Evolutionary conservation across 2,113 vertebrate genomes (phyloP).

Genomic region (Suncus etruscus): DNA sequence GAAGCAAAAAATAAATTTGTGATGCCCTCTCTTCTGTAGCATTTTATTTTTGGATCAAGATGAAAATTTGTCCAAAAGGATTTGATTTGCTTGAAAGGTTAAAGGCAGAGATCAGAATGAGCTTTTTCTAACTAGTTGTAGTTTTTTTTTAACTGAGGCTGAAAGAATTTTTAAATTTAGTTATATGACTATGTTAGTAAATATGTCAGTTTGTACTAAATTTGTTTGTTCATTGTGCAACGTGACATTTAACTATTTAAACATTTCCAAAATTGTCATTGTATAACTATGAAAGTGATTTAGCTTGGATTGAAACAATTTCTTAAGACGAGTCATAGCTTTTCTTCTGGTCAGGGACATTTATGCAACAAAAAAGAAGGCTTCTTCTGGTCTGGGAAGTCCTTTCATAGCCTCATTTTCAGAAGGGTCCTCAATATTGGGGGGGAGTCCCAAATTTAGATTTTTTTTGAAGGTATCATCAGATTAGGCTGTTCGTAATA

Average conservation of each 20-base stretch:
- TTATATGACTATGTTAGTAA: conserved; percentile 72
- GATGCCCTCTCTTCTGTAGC: not conserved
- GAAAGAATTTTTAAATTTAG: conserved; percentile 56
- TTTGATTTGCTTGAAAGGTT: conserved; percentile 32
- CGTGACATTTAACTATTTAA: conserved; percentile 43
- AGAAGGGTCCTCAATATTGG: not conserved
- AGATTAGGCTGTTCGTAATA: not conserved
- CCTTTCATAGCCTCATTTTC: no score
- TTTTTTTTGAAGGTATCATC: conserved; percentile 17
- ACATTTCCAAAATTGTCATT: conserved; percentile 63
- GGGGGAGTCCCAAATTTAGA: not conserved
- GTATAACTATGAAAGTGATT: conserved; percentile 53
- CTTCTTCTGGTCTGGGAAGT: no score
- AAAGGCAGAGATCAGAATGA: not conserved
- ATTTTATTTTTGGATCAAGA: conserved; percentile 22
- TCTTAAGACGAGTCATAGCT: not conserved
- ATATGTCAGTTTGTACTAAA: conserved; percentile 63
- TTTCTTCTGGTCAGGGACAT: not conserved
- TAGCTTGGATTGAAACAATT: not conserved
- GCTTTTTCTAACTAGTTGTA: not conserved
- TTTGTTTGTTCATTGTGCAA: conserved; percentile 72
- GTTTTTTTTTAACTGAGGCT: conserved; percentile 24
- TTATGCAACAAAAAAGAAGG: conserved; percentile 27
- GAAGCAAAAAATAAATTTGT: not conserved
- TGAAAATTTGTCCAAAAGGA: not conserved